Conservation (phyloP, 2,797 vertebrate genomes). For the Poeciliopsis gracilis region DNA sequence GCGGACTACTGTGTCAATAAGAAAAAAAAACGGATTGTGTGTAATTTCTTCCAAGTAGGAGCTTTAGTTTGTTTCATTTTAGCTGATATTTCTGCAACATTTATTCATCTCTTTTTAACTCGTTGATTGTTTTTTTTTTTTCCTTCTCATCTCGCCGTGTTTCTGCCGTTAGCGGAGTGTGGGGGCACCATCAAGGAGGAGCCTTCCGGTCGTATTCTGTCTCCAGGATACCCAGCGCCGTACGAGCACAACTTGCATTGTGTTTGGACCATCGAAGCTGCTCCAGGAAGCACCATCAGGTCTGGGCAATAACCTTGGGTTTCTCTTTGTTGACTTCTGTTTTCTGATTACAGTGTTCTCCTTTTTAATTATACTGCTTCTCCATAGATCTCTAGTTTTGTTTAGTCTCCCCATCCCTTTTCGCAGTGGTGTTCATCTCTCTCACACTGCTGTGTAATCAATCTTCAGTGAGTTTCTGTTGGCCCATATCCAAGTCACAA, state of each 20-base stretch:
- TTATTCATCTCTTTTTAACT: slow-evolving; percentile 23
- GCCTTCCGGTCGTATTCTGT: slow-evolving; percentile 88
- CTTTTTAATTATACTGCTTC: slow-evolving; percentile 54
- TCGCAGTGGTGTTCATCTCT: slow-evolving; percentile 64
- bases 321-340: slow-evolving; percentile 18
- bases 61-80: slow-evolving; percentile 21
- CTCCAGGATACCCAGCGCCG: slow-evolving; percentile 94
- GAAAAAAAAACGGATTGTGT: slow-evolving; percentile 27
- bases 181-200: slow-evolving; percentile 90
- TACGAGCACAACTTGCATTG: slow-evolving; percentile 98
- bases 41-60: slow-evolving; percentile 40
- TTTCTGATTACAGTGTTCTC: slow-evolving; percentile 62
- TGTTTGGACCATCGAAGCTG: slow-evolving; percentile 93
- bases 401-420: slow-evolving; percentile 44
- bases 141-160: not conserved
- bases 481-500: slow-evolving; percentile 51
- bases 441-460: slow-evolving; percentile 68
- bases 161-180: slow-evolving; percentile 86
- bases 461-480: slow-evolving; percentile 55
- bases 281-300: slow-evolving; percentile 95
- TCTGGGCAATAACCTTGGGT: slow-evolving; percentile 73
- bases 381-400: slow-evolving; percentile 63
- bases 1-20: slow-evolving; percentile 42
- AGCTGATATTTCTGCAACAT: slow-evolving; percentile 24
- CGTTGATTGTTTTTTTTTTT: not conserved